Base-by-base conservation (phyloP, 2,113 vertebrate genomes). In the Pionites leucogaster region DNA sequence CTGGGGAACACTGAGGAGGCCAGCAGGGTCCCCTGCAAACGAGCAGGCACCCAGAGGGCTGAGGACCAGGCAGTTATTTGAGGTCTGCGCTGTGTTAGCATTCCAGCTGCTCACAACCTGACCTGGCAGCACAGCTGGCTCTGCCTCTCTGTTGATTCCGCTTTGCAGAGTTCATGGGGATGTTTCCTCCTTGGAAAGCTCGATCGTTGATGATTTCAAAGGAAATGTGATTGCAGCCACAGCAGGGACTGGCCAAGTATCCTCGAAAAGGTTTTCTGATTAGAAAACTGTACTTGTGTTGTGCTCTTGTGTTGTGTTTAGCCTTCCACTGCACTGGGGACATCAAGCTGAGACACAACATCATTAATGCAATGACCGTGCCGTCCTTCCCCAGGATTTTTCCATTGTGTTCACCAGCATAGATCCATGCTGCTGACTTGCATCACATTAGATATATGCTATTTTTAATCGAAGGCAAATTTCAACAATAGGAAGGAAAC, bases 261-360 rank as follows among this genome's bases (percentile, higher is more conserved):
- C 52, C 63, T 82, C 85, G 65, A 68, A 75, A 88, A 92, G 72
- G 39, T 76, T 88, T 94, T 90, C 52, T 91, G 57, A 78, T 94
- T 86, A 79, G 77, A 82, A 84, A 63, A 60, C 64, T 35, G 9
- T 23, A 12, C 41, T 94, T 70, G 52, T 80, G 72, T 46, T 86
- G 81, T 60, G 35, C 50, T 63, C 41, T 64, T 31, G 7, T 35
- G 33, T 50, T 44, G 60, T 81, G 39, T 72, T 83, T 37, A 55
- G n/a, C 72, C 35, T 93, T 70, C 71, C 42, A 28, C 53, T 68
- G 50, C 79, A 24, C 42, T 25, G 10, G n/a, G 41, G 46, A 67
- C 49, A 41, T 13, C 57, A 69, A 46, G 60, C 37, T 67, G 82
- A 87, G 75, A 47, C 2, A 7, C 49, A 71, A 39, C 79, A 88